Percentiles rank a stretch among this genome's conserved stretches.
phyloP scores from a whole-genome alignment of 2,113 vertebrate genomes.

The Pogonocichla stellata region DNA sequence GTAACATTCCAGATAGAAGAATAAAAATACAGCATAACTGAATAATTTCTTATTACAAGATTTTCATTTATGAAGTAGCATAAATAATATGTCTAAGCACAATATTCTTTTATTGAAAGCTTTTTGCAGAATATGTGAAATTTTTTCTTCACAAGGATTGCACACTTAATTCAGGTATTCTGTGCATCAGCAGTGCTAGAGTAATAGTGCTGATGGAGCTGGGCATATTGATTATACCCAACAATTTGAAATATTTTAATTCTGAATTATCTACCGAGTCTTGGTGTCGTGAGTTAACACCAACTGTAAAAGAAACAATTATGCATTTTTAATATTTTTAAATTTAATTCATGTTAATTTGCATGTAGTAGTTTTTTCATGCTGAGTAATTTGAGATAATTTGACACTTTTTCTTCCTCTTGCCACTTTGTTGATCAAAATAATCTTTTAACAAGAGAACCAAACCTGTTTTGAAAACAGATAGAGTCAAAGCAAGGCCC shows the following conservation, averaged over 20 bases:
- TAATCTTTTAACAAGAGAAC: neutral
- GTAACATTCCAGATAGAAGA: slow-evolving; percentile 40
- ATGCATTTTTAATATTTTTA: neutral
- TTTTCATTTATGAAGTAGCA: slow-evolving; percentile 40
- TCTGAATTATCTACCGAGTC: neutral
- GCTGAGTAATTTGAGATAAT: neutral
- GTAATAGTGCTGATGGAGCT: neutral
- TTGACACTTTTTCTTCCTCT: neutral
- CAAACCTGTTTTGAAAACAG: neutral
- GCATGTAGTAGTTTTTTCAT: neutral
- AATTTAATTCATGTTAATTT: neutral
- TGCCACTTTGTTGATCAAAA: neutral
- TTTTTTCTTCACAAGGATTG: slow-evolving; percentile 6
- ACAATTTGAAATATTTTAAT: neutral
- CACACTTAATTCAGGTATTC: slow-evolving; percentile 23
- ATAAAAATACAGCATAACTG: slow-evolving; percentile 15
- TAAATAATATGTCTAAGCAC: slow-evolving; percentile 33
- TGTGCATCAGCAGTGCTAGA: neutral
- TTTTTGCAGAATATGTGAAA: slow-evolving; percentile 21
- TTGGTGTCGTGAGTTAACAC: neutral
- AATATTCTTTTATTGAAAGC: slow-evolving; percentile 8
- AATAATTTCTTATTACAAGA: slow-evolving; percentile 7
- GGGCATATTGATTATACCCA: neutral
- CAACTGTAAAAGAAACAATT: neutral
- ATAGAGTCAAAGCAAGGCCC: neutral